Evolutionary conservation across 1,140 invertebrate species (phyloP), one percentile per base, ranked within the genome.

Genomic region (Drosophila tani): DNA sequence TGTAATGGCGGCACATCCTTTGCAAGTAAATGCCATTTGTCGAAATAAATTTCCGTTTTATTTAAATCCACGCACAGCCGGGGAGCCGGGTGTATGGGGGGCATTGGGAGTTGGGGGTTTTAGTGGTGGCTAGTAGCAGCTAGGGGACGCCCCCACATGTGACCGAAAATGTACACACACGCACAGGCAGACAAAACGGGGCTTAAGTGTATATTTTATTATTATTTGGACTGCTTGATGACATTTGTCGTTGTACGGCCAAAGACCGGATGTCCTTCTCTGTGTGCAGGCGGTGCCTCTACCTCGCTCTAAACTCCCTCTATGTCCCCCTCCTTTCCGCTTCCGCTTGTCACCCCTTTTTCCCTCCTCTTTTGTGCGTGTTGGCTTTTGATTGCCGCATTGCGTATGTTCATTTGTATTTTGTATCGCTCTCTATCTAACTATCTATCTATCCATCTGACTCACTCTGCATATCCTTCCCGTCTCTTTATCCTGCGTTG

Each of bases 31-130:
- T 91, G 85, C 85, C 86, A 90, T 90, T 90, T 90, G 85, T 90
- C 85, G 85, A 90, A 90, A 90, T 90, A 90, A 90, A 90, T 90
- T 90, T 90, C 85, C 85, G 85, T 91, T 90, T 90, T 90, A 90
- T 90, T 90, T 90, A 90, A 90, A 90, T 90, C 85, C 85, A 85
- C 85, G 87, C 85, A 79, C 58, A 78, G 56, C 57, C 38, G 35
- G 69, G 40, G 38, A 11, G 53, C 35, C 4, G 67, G 15, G 21
- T 17, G 15, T 19, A n/a, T 9, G 24, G 32, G 19, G 21, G 24
- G 35, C 21, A 8, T 7, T 35, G 11, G 15, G 19, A n/a, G 12
- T n/a, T 14, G 27, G 38, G 53, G 53, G 32, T 19, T 19, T 29
- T 45, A 40, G 62, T 51, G 74, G 71, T 32, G 40, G 38, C 38